Evolutionary conservation across 2,797 vertebrate genomes (phyloP).

Genomic region (Channallabes apus): DNA sequence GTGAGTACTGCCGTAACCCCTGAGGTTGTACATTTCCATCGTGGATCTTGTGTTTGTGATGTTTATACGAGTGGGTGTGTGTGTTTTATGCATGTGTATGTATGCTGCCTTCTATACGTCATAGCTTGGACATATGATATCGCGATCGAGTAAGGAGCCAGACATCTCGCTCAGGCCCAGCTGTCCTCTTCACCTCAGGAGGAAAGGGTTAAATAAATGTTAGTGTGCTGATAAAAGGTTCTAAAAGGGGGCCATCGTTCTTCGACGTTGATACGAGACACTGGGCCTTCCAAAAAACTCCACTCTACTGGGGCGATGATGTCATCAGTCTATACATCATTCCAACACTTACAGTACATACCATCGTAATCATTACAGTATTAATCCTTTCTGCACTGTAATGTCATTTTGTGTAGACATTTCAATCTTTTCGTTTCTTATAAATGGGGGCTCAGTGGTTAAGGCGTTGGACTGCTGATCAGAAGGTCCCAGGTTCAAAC

Average conservation of each 20-base stretch:
- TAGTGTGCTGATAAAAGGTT: constrained; percentile 97
- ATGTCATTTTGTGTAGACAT: not conserved
- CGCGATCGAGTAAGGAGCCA: constrained; percentile 70
- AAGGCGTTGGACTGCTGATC: too few relatives aligned
- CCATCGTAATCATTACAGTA: not conserved
- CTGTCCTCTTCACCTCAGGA: constrained; percentile 73
- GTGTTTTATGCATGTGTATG: constrained; percentile 59
- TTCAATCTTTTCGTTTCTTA: too few relatives aligned
- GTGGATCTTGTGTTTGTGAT: not conserved
- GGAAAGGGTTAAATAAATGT: constrained; percentile 99
- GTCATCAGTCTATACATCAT: constrained; percentile 1
- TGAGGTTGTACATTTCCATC: constrained; percentile 16
- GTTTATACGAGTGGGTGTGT: constrained; percentile 34
- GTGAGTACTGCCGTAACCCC: constrained; percentile 38
- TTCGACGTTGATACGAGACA: constrained; percentile 58
- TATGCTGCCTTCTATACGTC: constrained; percentile 65
- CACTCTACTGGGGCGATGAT: not conserved
- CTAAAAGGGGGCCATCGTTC: constrained; percentile 73
- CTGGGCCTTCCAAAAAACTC: constrained; percentile 70
- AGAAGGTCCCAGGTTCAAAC: too few relatives aligned
- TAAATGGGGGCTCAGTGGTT: too few relatives aligned
- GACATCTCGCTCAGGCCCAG: constrained; percentile 57
- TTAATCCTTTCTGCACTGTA: not conserved
- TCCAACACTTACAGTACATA: not conserved
- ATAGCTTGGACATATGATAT: constrained; percentile 76